Evolutionary conservation across 1,140 invertebrate species (phyloP).

Genomic region (Batillaria attramentaria): DNA sequence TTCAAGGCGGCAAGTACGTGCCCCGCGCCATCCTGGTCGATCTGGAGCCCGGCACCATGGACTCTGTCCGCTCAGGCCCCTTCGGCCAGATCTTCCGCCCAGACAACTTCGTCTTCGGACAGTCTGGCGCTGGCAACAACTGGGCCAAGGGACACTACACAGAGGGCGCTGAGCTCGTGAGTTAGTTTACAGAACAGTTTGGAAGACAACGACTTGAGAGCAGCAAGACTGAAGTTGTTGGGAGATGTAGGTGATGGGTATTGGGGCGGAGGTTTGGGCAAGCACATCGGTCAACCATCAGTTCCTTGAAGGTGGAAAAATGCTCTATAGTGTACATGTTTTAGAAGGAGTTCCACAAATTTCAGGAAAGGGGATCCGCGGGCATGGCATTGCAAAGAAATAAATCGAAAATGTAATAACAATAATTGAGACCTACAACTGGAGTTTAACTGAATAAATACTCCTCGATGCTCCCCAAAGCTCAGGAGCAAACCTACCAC

Average conservation of each 20-base stretch:
- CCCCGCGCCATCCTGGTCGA: slow-evolving; percentile 92
- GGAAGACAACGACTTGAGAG: background rate
- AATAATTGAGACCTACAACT: background rate
- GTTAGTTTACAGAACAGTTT: background rate
- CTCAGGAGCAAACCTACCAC: too few species aligned
- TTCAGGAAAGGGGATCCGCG: background rate
- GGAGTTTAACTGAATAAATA: too few species aligned
- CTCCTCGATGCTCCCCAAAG: too few species aligned
- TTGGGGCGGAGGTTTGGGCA: too few species aligned
- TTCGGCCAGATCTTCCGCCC: slow-evolving; percentile 87
- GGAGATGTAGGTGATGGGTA: too few species aligned
- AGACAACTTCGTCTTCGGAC: slow-evolving; percentile 78
- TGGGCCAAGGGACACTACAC: slow-evolving; percentile 96
- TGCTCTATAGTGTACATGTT: background rate
- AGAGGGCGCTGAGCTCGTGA: slow-evolving; percentile 87
- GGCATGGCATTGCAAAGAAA: background rate
- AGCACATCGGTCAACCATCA: background rate
- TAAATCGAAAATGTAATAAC: background rate
- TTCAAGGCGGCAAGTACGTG: slow-evolving; percentile 85
- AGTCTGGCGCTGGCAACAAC: slow-evolving; percentile 86
- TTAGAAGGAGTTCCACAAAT: background rate
- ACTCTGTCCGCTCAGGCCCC: slow-evolving; percentile 90
- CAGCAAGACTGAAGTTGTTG: too few species aligned
- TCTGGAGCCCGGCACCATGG: slow-evolving; percentile 96
- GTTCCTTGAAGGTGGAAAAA: background rate